Base-by-base conservation (phyloP, 1,140 invertebrate genomes). In the Eueides isabella region DNA sequence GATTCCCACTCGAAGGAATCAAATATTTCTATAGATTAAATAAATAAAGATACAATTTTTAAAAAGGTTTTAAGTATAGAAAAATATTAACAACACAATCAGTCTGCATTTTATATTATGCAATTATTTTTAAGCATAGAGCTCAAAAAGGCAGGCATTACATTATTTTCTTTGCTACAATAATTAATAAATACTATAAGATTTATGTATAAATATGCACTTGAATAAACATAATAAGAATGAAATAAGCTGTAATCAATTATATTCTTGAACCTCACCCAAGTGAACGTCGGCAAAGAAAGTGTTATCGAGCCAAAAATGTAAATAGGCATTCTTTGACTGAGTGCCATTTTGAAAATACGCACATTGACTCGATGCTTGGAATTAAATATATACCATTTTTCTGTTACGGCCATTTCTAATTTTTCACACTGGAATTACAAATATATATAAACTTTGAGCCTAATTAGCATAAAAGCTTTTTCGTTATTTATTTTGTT, bases 251-350 rank as follows among this genome's bases (percentile, higher is more conserved):
- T 9, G 19, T 41, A 64, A 67, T 68, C 55, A 70, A 61, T 66
- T 70, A 66, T 26, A 28, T 23, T 66, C 7, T 44, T 74, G 41
- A 70, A 70, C 44, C 82, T 79, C 85, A 91, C 90, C 90, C 90
- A 92, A 71, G 88, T 92, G 69, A 91, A 92, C 33, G 90, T 91
- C 11, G 86, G 85, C 68, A 90, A 73, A 16, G 85, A 91, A 33
- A 92, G 67, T 6, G 84, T 80, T 11, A 86, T 84, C 12, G 90
- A 82, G 28, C 90, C 90, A 78, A 90, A 92, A 71, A 92, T 89
- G 64, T 87, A 87, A 63, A 91, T 86, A 9, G 87, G 90, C 85
- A 92, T 92, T 29, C 82, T 71, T 61, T 89, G 86, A 80, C 83
- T 82, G 0, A 89, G 61, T 5, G 90, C 90, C 71, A 83, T 85